Conservation (phyloP, 2,888 invertebrate species). For the Unio delphinus region DNA sequence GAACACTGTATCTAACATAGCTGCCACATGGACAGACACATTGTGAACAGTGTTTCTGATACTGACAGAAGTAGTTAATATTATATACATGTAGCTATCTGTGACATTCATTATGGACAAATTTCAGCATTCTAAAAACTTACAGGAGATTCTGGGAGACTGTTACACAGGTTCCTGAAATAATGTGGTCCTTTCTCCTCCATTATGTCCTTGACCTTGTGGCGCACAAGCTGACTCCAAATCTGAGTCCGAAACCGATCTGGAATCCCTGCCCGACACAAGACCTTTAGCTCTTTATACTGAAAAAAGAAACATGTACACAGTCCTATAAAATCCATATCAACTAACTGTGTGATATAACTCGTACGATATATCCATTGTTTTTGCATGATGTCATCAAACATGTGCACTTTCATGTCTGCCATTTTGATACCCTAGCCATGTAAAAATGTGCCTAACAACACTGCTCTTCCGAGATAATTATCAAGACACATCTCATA, state of each 20-base stretch:
- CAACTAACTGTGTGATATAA: no score
- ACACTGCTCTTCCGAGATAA: no score
- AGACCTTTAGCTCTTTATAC: slow-evolving; percentile 70
- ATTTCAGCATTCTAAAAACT: slow-evolving; percentile 13
- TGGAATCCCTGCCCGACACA: slow-evolving; percentile 74
- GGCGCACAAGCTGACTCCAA: slow-evolving; percentile 72
- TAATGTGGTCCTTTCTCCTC: slow-evolving; percentile 72
- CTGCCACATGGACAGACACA: no score
- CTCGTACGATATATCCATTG: no score
- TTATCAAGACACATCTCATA: no score
- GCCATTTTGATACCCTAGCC: no score
- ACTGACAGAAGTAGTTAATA: background rate
- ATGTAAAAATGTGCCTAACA: no score
- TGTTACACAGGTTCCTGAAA: slow-evolving; percentile 72
- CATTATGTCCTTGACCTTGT: slow-evolving; percentile 70
- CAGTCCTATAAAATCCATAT: no score
- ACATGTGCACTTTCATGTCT: no score
- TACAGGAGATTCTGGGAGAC: slow-evolving; percentile 72
- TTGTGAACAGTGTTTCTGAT: background rate
- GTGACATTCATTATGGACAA: background rate
- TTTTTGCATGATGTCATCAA: no score
- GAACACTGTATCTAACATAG: no score
- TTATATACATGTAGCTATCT: background rate
- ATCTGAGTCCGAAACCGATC: slow-evolving; percentile 71
- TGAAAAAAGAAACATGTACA: slow-evolving; percentile 25